Evolutionary conservation across 2,113 vertebrate genomes (phyloP).

Genomic region (Cairina moschata): DNA sequence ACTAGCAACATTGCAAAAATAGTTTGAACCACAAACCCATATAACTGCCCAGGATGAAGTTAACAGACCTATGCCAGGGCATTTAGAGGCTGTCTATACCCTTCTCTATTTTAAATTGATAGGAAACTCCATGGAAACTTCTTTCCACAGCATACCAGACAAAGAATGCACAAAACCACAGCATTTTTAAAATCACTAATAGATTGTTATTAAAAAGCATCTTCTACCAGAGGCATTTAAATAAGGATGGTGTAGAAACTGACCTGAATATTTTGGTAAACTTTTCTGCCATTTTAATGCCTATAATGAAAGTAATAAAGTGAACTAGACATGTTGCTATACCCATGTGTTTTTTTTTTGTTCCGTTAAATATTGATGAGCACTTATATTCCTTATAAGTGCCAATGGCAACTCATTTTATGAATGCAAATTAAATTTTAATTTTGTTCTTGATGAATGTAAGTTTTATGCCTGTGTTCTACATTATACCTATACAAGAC

Average conservation of each 20-base stretch:
- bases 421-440: slow-evolving; percentile 3
- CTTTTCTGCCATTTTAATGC: not conserved
- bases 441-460: not conserved
- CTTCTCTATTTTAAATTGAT: not conserved
- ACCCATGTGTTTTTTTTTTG: not conserved
- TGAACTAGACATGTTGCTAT: not conserved
- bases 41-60: not conserved
- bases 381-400: not conserved
- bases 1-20: not conserved
- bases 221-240: not conserved
- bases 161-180: not conserved
- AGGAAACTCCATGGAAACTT: not conserved
- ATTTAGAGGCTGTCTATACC: not conserved
- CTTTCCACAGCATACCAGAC: not conserved
- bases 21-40: not conserved
- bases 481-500: not conserved
- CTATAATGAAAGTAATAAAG: not conserved
- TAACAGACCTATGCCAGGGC: not conserved
- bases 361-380: not conserved
- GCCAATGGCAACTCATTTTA: not conserved
- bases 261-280: not conserved
- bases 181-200: not conserved
- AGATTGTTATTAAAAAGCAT: not conserved
- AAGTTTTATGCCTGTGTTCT: not conserved
- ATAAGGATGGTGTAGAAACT: not conserved